phyloP scores from a whole-genome alignment of 1,140 invertebrate species.

The Orchesella cincta region DNA sequence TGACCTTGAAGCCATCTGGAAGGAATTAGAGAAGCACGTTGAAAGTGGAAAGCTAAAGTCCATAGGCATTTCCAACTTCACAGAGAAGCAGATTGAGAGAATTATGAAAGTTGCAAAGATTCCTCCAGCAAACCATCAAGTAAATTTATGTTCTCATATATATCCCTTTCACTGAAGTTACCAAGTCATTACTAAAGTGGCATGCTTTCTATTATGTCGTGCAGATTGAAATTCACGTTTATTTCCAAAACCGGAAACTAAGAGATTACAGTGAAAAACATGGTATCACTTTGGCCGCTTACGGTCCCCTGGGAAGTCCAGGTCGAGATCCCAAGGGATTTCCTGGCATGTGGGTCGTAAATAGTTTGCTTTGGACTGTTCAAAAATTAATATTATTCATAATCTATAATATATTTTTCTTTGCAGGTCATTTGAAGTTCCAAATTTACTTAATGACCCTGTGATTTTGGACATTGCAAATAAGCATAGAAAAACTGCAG shows the following conservation, averaged over 20 bases:
- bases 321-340: conserved; percentile 54
- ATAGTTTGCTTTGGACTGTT: neutral
- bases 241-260: conserved; percentile 76
- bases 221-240: conserved; percentile 79
- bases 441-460: conserved; percentile 62
- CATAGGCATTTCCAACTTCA: conserved; percentile 81
- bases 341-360: neutral
- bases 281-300: conserved; percentile 75
- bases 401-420: neutral
- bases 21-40: conserved; percentile 55
- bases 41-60: conserved; percentile 61
- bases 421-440: conserved; percentile 2
- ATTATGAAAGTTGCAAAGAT: conserved; percentile 67
- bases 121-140: conserved; percentile 67
- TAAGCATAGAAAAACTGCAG: conserved; percentile 69
- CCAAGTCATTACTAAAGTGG: neutral
- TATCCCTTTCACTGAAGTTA: neutral
- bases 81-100: conserved; percentile 66
- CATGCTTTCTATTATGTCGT: conserved; percentile 55
- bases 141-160: conserved; percentile 43
- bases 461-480: conserved; percentile 69
- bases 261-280: conserved; percentile 71
- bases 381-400: neutral
- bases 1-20: conserved; percentile 72
- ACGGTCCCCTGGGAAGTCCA: conserved; percentile 77